These are phyloP conservation scores for Sweltsa coloradensis DNA, from an alignment of 1,140 invertebrate genomes.

Conservation along the genomic window DNA sequence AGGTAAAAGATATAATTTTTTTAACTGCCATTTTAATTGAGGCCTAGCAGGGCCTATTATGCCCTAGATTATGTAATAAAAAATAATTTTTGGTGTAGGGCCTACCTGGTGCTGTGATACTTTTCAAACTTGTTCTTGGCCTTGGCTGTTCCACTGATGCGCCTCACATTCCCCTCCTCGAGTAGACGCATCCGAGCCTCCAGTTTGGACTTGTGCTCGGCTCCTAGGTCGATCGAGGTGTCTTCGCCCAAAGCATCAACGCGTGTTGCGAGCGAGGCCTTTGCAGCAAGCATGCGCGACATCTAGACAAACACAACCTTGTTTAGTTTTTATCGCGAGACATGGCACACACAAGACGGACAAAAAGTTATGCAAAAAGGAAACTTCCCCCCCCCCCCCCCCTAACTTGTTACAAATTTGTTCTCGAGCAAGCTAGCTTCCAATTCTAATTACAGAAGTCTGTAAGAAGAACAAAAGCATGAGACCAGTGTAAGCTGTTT, in stretches of 20 bases:
- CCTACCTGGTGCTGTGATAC: slow-evolving; percentile 66
- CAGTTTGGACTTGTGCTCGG: slow-evolving; percentile 76
- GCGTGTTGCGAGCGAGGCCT: slow-evolving; percentile 82
- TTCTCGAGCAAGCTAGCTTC: too few species aligned
- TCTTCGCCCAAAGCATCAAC: slow-evolving; percentile 95
- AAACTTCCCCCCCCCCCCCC: too few species aligned
- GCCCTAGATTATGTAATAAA: slow-evolving; percentile 16
- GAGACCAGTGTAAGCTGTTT: too few species aligned
- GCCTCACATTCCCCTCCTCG: slow-evolving; percentile 72
- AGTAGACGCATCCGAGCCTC: slow-evolving; percentile 62
- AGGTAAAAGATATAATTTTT: slow-evolving; percentile 24
- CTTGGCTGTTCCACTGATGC: slow-evolving; percentile 79
- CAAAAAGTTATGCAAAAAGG: too few species aligned
- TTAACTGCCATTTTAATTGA: slow-evolving; percentile 16
- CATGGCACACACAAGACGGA: too few species aligned
- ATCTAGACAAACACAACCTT: slow-evolving; percentile 44
- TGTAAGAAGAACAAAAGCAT: too few species aligned
- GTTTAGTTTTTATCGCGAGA: too few species aligned
- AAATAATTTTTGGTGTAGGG: slow-evolving; percentile 6
- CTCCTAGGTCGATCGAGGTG: slow-evolving; percentile 60
- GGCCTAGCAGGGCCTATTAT: slow-evolving; percentile 23
- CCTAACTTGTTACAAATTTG: too few species aligned
- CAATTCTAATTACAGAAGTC: too few species aligned
- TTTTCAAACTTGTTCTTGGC: slow-evolving; percentile 81
- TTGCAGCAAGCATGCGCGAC: slow-evolving; percentile 93